These are phyloP conservation scores for Drosophila dunni DNA, from an alignment of 1,140 invertebrate species.

Conservation along the genomic window DNA sequence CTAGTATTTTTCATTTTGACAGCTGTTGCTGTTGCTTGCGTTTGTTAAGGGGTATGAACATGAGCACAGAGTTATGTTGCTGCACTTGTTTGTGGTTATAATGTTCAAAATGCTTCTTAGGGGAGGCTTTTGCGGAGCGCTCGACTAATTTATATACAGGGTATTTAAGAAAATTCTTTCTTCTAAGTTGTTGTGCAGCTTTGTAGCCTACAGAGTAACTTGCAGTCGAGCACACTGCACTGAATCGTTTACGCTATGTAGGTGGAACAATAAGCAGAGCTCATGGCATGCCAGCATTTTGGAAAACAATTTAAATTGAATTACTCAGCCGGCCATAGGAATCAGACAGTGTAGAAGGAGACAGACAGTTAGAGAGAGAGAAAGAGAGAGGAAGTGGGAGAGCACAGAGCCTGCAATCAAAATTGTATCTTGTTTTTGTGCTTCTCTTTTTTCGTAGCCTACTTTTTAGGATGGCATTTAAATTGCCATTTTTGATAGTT, in stretches of 20 bases:
- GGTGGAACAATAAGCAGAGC: constrained; percentile 33
- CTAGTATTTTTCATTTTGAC: constrained; percentile 40
- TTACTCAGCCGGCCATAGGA: constrained; percentile 13
- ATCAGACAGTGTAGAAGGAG: neutral
- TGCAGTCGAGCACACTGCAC: neutral
- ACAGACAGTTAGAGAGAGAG: neutral
- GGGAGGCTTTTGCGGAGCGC: too few species aligned
- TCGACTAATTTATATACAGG: neutral
- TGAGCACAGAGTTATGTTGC: too few species aligned
- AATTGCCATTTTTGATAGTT: constrained; percentile 68
- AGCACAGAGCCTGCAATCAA: constrained; percentile 19
- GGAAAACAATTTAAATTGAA: constrained; percentile 65
- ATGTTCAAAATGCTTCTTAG: too few species aligned
- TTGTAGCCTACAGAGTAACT: neutral
- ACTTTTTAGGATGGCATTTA: constrained; percentile 68
- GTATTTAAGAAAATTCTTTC: neutral
- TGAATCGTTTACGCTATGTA: constrained; percentile 1
- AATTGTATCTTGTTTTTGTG: constrained; percentile 28
- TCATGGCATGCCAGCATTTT: constrained; percentile 62
- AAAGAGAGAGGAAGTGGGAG: neutral
- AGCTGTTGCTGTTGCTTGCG: constrained; percentile 8
- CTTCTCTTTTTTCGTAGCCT: constrained; percentile 38
- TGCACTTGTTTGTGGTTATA: too few species aligned
- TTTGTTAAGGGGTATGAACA: too few species aligned
- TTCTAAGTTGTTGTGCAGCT: too few species aligned